These are phyloP conservation scores for Meloidogyne floridensis DNA, from an alignment of 1,140 invertebrate species.

Conservation along the genomic window DNA sequence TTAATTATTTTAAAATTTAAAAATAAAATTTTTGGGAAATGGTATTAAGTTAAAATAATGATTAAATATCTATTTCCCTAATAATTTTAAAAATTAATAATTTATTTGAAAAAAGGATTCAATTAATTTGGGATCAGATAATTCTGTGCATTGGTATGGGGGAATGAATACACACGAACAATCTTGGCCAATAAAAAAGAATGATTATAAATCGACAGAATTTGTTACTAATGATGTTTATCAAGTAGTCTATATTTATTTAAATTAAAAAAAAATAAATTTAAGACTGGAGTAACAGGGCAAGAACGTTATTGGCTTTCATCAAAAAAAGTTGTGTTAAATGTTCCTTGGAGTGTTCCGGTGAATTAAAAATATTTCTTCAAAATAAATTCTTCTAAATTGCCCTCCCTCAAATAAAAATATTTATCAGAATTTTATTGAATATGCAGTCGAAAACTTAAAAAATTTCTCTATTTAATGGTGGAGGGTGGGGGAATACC, in stretches of 20 bases:
- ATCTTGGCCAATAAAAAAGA: slow-evolving; percentile 35
- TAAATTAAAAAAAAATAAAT: not conserved
- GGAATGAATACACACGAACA: slow-evolving; percentile 31
- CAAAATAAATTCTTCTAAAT: no score
- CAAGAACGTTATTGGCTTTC: slow-evolving; percentile 56
- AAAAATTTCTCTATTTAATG: no score
- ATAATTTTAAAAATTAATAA: not conserved
- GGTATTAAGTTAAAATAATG: no score
- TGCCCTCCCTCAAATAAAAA: no score
- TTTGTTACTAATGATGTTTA: slow-evolving; percentile 37
- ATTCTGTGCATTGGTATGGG: slow-evolving; percentile 33
- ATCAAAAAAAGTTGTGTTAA: slow-evolving; percentile 41
- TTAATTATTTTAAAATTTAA: slow-evolving; percentile 2
- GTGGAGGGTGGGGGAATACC: no score
- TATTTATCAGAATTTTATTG: no score
- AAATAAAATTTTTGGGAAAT: no score
- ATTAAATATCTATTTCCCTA: no score
- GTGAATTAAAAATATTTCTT: not conserved
- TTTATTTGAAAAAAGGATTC: slow-evolving; percentile 12
- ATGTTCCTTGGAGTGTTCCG: slow-evolving; percentile 41
- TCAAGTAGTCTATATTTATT: slow-evolving; percentile 15
- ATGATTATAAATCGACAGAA: slow-evolving; percentile 29
- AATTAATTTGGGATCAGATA: slow-evolving; percentile 9
- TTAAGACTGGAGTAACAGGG: slow-evolving; percentile 36
- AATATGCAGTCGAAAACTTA: no score